phyloP scores from a whole-genome alignment of 2,113 vertebrate genomes.

The Osmerus mordax region DNA sequence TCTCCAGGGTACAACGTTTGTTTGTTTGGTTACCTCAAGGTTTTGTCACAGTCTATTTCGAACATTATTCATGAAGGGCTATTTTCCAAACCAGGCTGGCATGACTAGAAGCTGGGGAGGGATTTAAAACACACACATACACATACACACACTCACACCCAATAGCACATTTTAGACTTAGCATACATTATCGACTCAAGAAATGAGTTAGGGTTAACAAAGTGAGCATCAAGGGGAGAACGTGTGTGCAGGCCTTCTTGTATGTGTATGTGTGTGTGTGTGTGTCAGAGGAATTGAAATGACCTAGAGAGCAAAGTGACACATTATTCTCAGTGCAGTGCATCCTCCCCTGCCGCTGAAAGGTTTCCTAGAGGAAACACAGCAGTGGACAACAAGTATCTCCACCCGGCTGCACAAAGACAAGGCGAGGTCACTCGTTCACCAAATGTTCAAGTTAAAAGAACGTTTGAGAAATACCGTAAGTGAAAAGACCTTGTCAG shows the following conservation, averaged over 20 bases:
- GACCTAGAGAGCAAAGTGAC: neutral
- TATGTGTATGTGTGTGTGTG: neutral
- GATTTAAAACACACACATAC: neutral
- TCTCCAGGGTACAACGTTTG: neutral
- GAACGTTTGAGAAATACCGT: no score
- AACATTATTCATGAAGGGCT: constrained; percentile 2
- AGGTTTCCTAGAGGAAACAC: neutral
- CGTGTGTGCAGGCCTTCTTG: neutral
- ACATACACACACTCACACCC: neutral
- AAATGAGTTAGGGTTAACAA: neutral
- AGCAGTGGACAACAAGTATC: no score
- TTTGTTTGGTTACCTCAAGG: constrained; percentile 3
- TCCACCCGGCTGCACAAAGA: no score
- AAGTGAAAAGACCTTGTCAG: no score
- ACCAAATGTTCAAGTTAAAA: no score
- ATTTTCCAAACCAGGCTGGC: constrained; percentile 1
- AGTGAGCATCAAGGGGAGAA: no score
- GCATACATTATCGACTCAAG: neutral
- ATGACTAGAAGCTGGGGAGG: neutral
- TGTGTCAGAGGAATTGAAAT: neutral
- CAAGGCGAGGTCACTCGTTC: no score
- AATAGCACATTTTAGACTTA: neutral
- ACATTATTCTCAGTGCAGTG: neutral
- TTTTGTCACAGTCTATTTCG: neutral
- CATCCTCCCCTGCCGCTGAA: neutral